phyloP scores from a whole-genome alignment of 2,797 vertebrate genomes.

The Enteromius unitaeniatus region DNA sequence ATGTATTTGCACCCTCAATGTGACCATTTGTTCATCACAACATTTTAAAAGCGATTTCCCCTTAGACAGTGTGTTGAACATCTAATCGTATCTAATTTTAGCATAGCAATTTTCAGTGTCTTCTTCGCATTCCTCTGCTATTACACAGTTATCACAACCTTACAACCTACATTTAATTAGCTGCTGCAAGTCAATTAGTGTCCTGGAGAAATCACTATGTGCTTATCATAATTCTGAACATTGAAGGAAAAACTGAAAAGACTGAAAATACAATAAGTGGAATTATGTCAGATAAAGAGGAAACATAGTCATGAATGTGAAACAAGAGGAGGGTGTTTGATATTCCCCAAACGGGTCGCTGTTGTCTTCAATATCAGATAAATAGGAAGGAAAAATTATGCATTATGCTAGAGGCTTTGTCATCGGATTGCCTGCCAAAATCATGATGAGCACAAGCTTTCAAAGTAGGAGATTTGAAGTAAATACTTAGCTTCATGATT shows the following conservation, averaged over 20 bases:
- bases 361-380: not conserved
- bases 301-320: conserved; percentile 11
- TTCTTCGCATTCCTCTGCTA: conserved; percentile 69
- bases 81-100: conserved; percentile 72
- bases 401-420: conserved; percentile 18
- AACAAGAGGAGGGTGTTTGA: conserved; percentile 9
- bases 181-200: conserved; percentile 73
- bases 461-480: not conserved
- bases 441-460: conserved; percentile 9
- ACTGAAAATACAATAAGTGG: not conserved
- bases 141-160: conserved; percentile 73
- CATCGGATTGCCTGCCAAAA: conserved; percentile 16
- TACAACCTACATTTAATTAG: conserved; percentile 77
- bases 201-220: conserved; percentile 56
- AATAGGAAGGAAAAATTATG: not conserved
- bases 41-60: conserved; percentile 65
- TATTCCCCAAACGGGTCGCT: conserved; percentile 1
- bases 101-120: conserved; percentile 68
- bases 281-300: not conserved
- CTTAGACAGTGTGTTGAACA: conserved; percentile 65
- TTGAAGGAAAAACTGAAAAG: conserved; percentile 14
- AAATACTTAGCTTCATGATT: not conserved
- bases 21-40: conserved; percentile 65
- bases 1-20: conserved; percentile 46
- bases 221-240: conserved; percentile 62